Evolutionary conservation across 2,888 invertebrate species (phyloP), one percentile per base, ranked within the genome.

Genomic region (Rotaria magnacalcarata): DNA sequence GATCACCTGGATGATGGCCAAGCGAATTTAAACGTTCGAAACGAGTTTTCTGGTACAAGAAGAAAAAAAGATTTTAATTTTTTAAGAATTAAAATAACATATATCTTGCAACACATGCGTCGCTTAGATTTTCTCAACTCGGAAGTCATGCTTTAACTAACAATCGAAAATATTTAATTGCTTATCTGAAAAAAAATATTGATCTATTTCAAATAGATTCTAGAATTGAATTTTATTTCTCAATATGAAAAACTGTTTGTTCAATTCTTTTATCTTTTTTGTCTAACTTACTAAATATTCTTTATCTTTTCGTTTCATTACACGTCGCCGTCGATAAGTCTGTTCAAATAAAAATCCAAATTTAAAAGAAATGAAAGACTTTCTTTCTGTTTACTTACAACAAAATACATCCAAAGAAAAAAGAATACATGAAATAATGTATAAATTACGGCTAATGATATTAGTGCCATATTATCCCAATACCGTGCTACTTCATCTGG

Each of bases 341-440:
- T 89, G 80, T n/a, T n/a, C n/a, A 24, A 88, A 87, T 75, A 34
- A 41, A 27, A 19, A 41, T n/a, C 11, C 74, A 2, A 34, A 47
- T n/a, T 50, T 47, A 7, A 86, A 16, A 52, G 6, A 43, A 47
- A 8, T 43, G 50, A 21, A 50, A 60, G 21, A 52, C 47, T 60
- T 80, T 2, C 0, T 0, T 54, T 67, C 84, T 4, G 11, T 54
- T 58, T 85, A 89, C 89, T 89, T 87, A 90, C 90, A 67, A 89
- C 89, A 60, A 89, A 86, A 87, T 89, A 89, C 60, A 91, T 89
- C 87, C 89, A 90, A 85, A 90, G 85, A 58, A 89, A 88, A 88
- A 90, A 90, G 80, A 88, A 75, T 27, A 89, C 67, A 87, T 91
- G 90, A 88, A 90, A 90, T 52, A 89, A 56, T 80, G 90, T 85